Conservation (phyloP, 2,113 vertebrate species). For the Tauraco erythrolophus region DNA sequence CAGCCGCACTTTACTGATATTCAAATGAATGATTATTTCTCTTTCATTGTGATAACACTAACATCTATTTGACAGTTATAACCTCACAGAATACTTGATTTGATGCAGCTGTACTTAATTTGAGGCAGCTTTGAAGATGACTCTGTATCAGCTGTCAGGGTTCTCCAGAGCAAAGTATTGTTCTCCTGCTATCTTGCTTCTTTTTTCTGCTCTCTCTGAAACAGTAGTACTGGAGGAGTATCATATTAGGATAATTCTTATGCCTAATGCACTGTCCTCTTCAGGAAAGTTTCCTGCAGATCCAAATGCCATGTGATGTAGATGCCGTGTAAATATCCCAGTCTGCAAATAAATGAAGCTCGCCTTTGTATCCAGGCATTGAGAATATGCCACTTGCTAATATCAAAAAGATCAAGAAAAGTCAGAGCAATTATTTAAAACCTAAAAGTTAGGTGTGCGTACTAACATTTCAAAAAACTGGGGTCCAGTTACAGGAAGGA, state of each 20-base stretch:
- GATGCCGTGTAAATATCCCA: neutral
- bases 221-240: neutral
- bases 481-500: neutral
- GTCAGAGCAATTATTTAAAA: neutral
- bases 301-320: neutral
- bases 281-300: neutral
- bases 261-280: neutral
- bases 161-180: neutral
- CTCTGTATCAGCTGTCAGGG: neutral
- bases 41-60: neutral
- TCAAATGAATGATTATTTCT: conserved; percentile 46
- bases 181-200: neutral
- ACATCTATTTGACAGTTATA: neutral
- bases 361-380: neutral
- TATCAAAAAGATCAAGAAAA: neutral
- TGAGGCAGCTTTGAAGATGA: conserved; percentile 38
- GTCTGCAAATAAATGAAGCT: conserved; percentile 2
- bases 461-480: neutral
- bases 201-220: neutral
- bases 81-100: neutral
- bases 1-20: neutral
- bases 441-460: neutral
- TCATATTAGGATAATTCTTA: neutral
- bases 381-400: neutral
- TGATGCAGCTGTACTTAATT: neutral